Evolutionary conservation across 2,888 invertebrate species (phyloP).

Genomic region (Falcaria lacertinaria): DNA sequence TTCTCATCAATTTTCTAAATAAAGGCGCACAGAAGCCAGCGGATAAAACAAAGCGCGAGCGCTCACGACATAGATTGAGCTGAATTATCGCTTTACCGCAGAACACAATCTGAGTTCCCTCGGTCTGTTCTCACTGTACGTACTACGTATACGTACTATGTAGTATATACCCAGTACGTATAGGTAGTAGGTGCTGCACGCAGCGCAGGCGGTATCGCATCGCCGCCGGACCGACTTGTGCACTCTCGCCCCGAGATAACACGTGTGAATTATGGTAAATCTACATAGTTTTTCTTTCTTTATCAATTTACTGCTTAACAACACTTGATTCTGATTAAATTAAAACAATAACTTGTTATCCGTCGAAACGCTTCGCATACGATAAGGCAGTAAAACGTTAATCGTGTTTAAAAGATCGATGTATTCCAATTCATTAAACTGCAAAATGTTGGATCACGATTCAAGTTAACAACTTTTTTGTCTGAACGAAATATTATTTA

Average conservation of each 20-base stretch:
- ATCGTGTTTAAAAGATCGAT: not conserved
- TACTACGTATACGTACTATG: slow-evolving; percentile 11
- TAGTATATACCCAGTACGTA: slow-evolving; percentile 11
- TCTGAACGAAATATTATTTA: not conserved
- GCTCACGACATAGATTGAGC: slow-evolving; percentile 79
- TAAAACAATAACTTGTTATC: slow-evolving; percentile 36
- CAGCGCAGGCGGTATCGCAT: slow-evolving; percentile 17
- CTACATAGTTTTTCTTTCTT: slow-evolving; percentile 60
- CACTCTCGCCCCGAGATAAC: slow-evolving; percentile 62
- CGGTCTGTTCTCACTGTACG: slow-evolving; percentile 20
- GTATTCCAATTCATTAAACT: not conserved
- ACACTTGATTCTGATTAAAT: slow-evolving; percentile 59
- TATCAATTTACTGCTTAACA: slow-evolving; percentile 67
- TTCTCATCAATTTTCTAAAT: slow-evolving; percentile 81
- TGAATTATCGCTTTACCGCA: slow-evolving; percentile 80
- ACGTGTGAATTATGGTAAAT: slow-evolving; percentile 71
- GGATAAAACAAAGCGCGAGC: slow-evolving; percentile 75
- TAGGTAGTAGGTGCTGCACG: slow-evolving; percentile 3
- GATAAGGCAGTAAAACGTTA: not conserved
- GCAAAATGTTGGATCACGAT: not conserved
- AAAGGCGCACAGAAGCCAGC: slow-evolving; percentile 78
- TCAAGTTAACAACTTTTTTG: not conserved
- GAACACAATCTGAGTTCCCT: slow-evolving; percentile 64
- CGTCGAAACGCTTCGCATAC: slow-evolving; percentile 3
- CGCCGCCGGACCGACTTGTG: slow-evolving; percentile 43